phyloP scores from a whole-genome alignment of 2,888 invertebrate genomes.

The Dorcus parallelipipedus region DNA sequence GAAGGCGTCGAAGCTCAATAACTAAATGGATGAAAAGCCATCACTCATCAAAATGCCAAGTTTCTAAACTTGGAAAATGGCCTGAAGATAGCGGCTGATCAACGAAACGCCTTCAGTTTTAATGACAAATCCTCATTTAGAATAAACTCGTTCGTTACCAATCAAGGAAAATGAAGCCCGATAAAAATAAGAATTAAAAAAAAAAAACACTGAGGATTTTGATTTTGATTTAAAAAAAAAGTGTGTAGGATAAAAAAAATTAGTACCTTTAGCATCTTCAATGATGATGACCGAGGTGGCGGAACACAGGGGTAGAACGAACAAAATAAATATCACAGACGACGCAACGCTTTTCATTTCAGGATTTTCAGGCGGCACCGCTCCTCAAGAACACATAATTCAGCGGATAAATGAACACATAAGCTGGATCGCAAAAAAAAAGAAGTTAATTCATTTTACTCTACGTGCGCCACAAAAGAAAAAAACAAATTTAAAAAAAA shows the following conservation, averaged over 20 bases:
- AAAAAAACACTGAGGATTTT: no score
- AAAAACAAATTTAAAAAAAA: background rate
- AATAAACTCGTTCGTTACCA: no score
- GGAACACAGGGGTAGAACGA: slow-evolving; percentile 19
- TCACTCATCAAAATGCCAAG: no score
- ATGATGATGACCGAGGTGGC: slow-evolving; percentile 35
- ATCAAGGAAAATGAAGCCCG: no score
- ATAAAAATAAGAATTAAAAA: no score
- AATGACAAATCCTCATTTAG: no score
- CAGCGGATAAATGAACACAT: background rate
- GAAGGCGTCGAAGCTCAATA: no score
- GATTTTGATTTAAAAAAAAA: background rate
- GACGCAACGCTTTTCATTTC: slow-evolving; percentile 32
- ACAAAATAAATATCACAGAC: slow-evolving; percentile 32
- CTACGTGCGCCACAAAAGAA: background rate
- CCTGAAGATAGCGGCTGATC: no score
- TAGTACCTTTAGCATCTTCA: slow-evolving; percentile 42
- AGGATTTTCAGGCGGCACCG: slow-evolving; percentile 14
- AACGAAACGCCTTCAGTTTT: no score
- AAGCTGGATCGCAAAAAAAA: no score
- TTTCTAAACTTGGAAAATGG: no score
- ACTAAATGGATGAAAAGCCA: no score
- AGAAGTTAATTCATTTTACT: background rate
- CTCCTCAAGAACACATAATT: background rate
- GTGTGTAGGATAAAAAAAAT: background rate